phyloP scores from a whole-genome alignment of 2,113 vertebrate species.

The Phoenicopterus ruber region DNA sequence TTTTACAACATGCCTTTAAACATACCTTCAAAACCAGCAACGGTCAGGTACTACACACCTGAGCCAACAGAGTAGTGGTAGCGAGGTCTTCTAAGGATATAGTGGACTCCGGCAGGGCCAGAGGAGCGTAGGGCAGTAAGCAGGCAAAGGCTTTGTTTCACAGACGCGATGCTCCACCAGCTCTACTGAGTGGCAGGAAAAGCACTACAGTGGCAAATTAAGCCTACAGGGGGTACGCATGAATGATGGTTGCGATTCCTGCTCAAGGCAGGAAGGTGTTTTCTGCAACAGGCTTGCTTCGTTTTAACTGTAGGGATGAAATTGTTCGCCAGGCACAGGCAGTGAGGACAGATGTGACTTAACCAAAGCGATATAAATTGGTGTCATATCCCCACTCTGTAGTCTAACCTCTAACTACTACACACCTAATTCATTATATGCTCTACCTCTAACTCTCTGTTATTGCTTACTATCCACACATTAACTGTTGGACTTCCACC shows the following conservation, averaged over 20 bases:
- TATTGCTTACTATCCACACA: background rate
- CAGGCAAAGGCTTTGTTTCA: background rate
- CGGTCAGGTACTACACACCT: background rate
- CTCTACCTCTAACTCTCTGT: background rate
- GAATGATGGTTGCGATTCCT: background rate
- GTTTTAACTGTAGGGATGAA: background rate
- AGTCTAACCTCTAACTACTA: background rate
- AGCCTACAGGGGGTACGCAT: background rate
- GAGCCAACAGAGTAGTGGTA: background rate
- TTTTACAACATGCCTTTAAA: background rate
- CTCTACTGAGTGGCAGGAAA: background rate
- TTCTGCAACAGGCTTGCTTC: background rate
- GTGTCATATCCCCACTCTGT: background rate
- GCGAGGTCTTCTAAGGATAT: background rate
- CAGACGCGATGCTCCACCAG: background rate
- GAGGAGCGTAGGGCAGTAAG: background rate
- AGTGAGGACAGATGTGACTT: background rate
- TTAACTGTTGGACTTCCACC: background rate
- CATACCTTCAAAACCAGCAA: background rate
- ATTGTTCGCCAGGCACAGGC: background rate
- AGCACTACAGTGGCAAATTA: background rate
- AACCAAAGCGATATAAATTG: background rate
- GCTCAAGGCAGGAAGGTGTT: accelerated
- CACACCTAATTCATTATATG: background rate
- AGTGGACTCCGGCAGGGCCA: accelerated